Evolutionary conservation across 2,888 invertebrate species (phyloP), one percentile per base, ranked within the genome.

Genomic region (Sepiola atlantica): DNA sequence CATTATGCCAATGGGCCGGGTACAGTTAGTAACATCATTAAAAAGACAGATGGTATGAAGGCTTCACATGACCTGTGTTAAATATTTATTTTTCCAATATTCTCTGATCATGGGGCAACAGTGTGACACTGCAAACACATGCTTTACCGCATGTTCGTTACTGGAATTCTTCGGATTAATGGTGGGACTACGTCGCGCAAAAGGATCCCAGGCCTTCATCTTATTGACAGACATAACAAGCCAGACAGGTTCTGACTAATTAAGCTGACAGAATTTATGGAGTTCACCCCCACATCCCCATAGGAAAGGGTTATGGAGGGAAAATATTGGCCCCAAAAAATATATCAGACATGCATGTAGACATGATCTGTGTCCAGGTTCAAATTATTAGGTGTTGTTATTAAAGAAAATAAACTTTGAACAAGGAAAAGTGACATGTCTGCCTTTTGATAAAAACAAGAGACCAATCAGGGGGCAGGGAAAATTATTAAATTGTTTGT

Each of bases 1-100:
- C 2, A 45, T 8, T 45, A 45, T 8, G 45, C 45, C 45, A 45
- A 45, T 45, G 45, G 45, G 45, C 8, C 45, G 8, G 45, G 2
- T 45, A 45, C 45, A 45, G 45, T 45, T 6, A 61, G 28, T 77
- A 77, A 77, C 77, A 32, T 77, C 77, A 77, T 77, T 45, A 77
- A 77, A 77, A 77, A 32, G 77, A 77, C 77, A 77, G 77, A 77
- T 77, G 77, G 77, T 77, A n/a, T 16, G 16, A 45, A 32, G 32
- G 12, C 77, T 77, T 77, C 18, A 10, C n/a, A 77, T 77, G 77
- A 77, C 32, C n/a, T 32, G 32, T n/a, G n/a, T 77, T 14, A 77
- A 77, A 77, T 77, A 77, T 77, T 77, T 77, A 32, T n/a, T 77
- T 77, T 77, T 77, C n/a, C 32, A 77, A 77, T 77, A 77, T 77